phyloP scores from a whole-genome alignment of 2,888 invertebrate genomes.

The Drosophila barbarae region DNA sequence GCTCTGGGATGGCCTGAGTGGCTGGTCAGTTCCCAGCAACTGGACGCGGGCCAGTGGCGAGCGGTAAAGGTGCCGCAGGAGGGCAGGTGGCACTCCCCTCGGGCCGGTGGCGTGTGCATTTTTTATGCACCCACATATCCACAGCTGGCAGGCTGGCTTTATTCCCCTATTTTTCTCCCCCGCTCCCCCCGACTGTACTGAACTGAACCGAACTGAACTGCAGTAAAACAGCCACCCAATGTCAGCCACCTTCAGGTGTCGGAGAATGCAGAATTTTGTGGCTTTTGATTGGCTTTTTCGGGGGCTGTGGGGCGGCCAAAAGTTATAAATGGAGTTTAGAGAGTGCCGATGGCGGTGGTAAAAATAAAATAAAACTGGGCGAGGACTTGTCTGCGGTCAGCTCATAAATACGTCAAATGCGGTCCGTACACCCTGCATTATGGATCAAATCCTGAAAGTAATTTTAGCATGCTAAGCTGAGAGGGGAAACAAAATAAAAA shows the following conservation, averaged over 20 bases:
- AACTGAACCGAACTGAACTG: not conserved
- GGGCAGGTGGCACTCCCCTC: conserved; percentile 28
- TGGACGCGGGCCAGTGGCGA: conserved; percentile 13
- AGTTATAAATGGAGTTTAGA: conserved; percentile 72
- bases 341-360: conserved; percentile 22
- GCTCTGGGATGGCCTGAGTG: conserved; percentile 26
- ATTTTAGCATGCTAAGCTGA: conserved; percentile 55
- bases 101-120: conserved; percentile 51
- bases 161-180: not conserved
- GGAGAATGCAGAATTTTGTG: conserved; percentile 66
- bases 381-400: conserved; percentile 49
- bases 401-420: conserved; percentile 66
- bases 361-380: conserved; percentile 9
- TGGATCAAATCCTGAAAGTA: conserved; percentile 57
- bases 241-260: conserved; percentile 55
- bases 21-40: conserved; percentile 56
- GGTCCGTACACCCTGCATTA: conserved; percentile 44
- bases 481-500: not conserved
- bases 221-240: conserved; percentile 10
- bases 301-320: conserved; percentile 23
- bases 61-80: conserved; percentile 10
- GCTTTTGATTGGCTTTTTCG: conserved; percentile 70
- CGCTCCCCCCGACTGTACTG: not conserved
- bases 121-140: conserved; percentile 66
- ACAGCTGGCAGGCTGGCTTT: conserved; percentile 66